Evolutionary conservation across 2,113 vertebrate species (phyloP).

Genomic region (Hippocampus abdominalis): DNA sequence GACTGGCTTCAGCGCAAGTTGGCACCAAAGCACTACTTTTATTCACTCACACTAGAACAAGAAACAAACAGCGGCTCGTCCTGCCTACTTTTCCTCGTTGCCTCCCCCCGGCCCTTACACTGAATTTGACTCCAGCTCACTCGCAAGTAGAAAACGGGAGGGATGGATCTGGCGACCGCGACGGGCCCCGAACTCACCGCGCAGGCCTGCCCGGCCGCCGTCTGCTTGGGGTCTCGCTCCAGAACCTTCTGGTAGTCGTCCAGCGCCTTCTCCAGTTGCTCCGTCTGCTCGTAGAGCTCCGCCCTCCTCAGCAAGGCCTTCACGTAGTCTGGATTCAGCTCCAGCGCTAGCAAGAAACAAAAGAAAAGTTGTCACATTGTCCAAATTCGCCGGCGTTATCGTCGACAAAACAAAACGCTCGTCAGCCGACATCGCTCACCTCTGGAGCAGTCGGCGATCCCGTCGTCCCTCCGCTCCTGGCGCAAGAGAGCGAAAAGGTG

Average conservation of each 20-base stretch:
- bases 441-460: conserved; percentile 55
- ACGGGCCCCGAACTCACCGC: conserved; percentile 54
- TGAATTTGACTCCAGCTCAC: no score
- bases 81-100: no score
- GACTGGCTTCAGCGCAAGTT: no score
- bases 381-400: neutral
- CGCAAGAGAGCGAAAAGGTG: neutral
- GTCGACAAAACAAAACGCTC: neutral
- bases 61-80: no score
- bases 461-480: conserved; percentile 48
- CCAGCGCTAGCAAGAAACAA: conserved; percentile 36
- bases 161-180: no score
- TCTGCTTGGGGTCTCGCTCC: conserved; percentile 80
- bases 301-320: conserved; percentile 87
- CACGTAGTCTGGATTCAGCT: conserved; percentile 76
- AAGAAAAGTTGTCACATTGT: neutral
- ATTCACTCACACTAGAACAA: no score
- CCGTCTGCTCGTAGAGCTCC: conserved; percentile 89
- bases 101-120: no score
- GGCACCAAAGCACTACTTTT: no score
- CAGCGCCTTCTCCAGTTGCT: conserved; percentile 92
- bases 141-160: no score
- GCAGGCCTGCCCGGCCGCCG: conserved; percentile 84
- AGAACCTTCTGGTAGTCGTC: conserved; percentile 88
- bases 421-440: conserved; percentile 36